Evolutionary conservation across 2,113 vertebrate species (phyloP).

Genomic region (Eudyptes chrysolophus): DNA sequence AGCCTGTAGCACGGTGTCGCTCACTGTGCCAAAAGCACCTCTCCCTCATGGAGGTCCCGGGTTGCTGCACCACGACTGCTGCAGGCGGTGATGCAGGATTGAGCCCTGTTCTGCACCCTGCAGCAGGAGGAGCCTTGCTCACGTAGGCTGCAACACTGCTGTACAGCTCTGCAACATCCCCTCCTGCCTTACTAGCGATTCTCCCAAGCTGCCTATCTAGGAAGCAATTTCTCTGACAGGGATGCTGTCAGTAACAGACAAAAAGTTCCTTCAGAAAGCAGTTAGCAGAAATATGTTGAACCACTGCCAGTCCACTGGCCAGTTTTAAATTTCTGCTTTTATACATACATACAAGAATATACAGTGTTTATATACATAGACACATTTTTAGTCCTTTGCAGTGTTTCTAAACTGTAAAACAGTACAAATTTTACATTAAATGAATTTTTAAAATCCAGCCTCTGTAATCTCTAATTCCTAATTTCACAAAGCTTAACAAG

Average conservation of each 20-base stretch:
- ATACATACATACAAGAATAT: neutral
- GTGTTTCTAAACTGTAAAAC: neutral
- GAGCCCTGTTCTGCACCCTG: neutral
- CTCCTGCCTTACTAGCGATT: neutral
- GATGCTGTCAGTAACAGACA: neutral
- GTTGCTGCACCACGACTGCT: neutral
- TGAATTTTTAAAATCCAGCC: neutral
- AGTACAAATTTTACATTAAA: neutral
- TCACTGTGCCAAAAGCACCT: neutral
- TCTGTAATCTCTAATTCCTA: neutral
- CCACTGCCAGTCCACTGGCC: neutral
- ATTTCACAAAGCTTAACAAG: neutral
- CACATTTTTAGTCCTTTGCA: neutral
- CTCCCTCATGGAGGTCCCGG: neutral
- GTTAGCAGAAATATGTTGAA: neutral
- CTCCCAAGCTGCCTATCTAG: neutral
- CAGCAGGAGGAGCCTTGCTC: neutral
- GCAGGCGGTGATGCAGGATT: neutral
- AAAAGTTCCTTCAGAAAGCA: neutral
- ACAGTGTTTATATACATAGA: neutral
- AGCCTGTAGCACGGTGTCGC: fast-evolving
- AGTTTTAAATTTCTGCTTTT: neutral
- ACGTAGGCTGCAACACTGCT: neutral
- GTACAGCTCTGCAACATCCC: no score
- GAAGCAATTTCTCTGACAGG: neutral